phyloP scores from a whole-genome alignment of 23 tunicate species.

The Styela clava region DNA sequence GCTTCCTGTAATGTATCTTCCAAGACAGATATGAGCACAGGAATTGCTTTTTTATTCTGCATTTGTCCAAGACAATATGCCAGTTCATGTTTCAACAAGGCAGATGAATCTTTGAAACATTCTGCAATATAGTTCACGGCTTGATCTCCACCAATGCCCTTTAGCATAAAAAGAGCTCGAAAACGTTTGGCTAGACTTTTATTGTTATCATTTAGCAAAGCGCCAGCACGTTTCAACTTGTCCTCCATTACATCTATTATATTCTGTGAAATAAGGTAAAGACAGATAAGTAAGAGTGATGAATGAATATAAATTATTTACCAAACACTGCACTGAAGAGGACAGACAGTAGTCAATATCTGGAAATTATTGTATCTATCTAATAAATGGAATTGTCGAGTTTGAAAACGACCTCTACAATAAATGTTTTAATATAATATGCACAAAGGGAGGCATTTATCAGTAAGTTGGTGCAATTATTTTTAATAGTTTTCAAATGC shows the following conservation, averaged over 20 bases:
- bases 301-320: background rate
- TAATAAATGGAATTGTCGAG: too few relatives aligned
- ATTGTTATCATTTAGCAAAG: constrained; percentile 52
- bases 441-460: too few relatives aligned
- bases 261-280: background rate
- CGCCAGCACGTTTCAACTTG: constrained; percentile 40
- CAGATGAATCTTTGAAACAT: constrained; percentile 83
- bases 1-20: constrained; percentile 49
- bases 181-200: constrained; percentile 54
- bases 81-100: constrained; percentile 93
- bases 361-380: too few relatives aligned
- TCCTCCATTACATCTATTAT: constrained; percentile 17
- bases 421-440: too few relatives aligned
- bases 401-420: too few relatives aligned
- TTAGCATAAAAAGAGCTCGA: constrained; percentile 94
- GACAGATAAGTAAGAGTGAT: background rate
- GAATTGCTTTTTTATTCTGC: constrained; percentile 64
- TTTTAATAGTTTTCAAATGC: too few relatives aligned
- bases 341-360: background rate
- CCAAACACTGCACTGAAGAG: background rate
- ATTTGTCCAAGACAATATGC: constrained; percentile 99
- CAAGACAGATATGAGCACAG: constrained; percentile 43
- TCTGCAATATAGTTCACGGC: constrained; percentile 69
- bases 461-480: too few relatives aligned
- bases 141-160: constrained; percentile 51